Evolutionary conservation across 2,888 invertebrate genomes (phyloP).

Genomic region (Diachrysia chrysitis): DNA sequence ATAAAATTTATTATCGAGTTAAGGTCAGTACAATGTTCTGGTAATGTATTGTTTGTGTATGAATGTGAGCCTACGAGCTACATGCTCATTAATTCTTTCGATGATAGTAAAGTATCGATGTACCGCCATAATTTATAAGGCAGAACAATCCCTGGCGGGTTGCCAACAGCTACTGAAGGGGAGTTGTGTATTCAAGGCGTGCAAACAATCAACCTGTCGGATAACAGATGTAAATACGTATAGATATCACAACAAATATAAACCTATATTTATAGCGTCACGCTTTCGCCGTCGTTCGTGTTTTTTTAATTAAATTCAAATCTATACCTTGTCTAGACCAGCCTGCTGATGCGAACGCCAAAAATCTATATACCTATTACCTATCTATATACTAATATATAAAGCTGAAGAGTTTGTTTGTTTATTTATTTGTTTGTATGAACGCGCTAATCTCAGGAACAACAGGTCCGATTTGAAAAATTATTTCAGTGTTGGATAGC

Average conservation of each 20-base stretch:
- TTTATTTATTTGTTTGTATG: no score
- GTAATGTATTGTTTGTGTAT: conserved; percentile 35
- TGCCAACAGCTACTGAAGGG: conserved; percentile 65
- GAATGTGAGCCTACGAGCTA: conserved; percentile 32
- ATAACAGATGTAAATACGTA: conserved; percentile 50
- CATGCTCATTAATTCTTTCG: conserved; percentile 60
- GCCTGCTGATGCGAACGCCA: background rate
- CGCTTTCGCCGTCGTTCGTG: background rate
- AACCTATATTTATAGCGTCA: conserved; percentile 11
- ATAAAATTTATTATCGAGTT: conserved; percentile 18
- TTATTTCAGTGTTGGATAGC: no score
- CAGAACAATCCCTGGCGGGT: conserved; percentile 68
- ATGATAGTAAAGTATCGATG: conserved; percentile 67
- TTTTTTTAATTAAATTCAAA: no score
- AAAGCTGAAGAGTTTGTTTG: no score
- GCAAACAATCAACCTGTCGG: conserved; percentile 67
- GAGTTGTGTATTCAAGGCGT: conserved; percentile 61
- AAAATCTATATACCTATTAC: no score
- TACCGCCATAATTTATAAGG: conserved; percentile 65
- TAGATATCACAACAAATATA: conserved; percentile 25
- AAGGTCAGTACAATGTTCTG: conserved; percentile 22
- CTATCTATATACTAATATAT: no score
- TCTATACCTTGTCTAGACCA: background rate
- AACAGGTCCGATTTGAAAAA: no score
- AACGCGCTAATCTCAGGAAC: no score